Evolutionary conservation across 2,113 vertebrate genomes (phyloP), one percentile per base, ranked within the genome.

Genomic region (Oryzias curvinotus): DNA sequence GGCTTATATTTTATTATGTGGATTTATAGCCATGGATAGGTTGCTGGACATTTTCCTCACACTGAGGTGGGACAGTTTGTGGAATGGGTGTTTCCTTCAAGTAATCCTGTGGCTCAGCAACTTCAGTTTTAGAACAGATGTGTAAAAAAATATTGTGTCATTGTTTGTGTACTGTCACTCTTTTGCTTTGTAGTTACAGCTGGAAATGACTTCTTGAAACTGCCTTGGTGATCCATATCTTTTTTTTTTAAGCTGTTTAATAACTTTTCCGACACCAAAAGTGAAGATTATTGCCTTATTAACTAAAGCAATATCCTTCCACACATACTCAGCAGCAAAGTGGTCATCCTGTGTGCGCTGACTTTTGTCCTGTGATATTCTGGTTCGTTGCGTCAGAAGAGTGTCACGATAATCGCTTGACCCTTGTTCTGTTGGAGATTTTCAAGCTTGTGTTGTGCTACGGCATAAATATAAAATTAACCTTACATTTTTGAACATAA

Each of bases 381-480:
- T 14, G 25, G 56, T n/a, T 47, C 61, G 81, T 87, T 87, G 77
- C 72, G 8, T 80, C 84, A 87, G 71, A 60, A 65, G 8, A 80
- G 61, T 73, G 73, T 82, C 81, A 78, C 67, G 63, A 64, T 84
- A 80, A 76, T 87, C 73, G 42, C 58, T 56, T 75, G 78, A 85
- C 83, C 83, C 75, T 85, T 85, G 84, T 41, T 82, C 76, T 55
- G 52, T 61, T 42, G 47, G 19, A 30, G n/a, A 19, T 7, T 54
- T 62, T 45, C 55, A 44, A 62, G 10, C 53, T 10, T 62, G 4
- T 54, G 26, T 48, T 2, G 45, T 28, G 57, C 62, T 54, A 30
- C 42, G 23, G 19, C 14, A 52, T 36, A 36, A 36, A 36, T 36
- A 36, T 36, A 12, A 36, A 36, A 36, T 36, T 0, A 36, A 36